phyloP scores from a whole-genome alignment of 2,113 vertebrate genomes.

The Maylandia zebra region DNA sequence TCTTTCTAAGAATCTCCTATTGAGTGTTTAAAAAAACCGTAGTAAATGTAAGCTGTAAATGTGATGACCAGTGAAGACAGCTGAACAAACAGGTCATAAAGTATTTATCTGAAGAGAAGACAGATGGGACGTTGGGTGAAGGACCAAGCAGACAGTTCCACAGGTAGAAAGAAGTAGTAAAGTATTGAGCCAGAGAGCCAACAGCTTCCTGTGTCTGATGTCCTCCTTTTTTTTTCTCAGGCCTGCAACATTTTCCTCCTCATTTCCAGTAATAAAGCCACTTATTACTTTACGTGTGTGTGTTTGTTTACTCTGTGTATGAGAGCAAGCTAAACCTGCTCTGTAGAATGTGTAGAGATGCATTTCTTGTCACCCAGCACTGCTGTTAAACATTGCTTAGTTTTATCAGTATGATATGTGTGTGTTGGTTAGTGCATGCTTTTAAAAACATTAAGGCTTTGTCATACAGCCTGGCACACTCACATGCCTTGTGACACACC shows the following conservation, averaged over 20 bases:
- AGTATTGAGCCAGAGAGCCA: neutral
- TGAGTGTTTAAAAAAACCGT: neutral
- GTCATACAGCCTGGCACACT: neutral
- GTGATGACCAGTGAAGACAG: constrained; percentile 55
- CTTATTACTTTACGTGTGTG: neutral
- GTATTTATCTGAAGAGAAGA: constrained; percentile 46
- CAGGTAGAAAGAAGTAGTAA: neutral
- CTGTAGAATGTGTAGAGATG: neutral
- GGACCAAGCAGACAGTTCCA: neutral
- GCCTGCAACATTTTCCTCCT: neutral
- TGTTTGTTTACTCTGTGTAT: neutral
- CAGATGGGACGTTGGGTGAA: neutral
- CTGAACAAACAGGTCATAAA: constrained; percentile 66
- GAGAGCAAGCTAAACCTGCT: constrained; percentile 32
- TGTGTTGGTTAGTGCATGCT: neutral
- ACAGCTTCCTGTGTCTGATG: neutral
- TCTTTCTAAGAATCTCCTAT: neutral
- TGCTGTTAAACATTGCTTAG: neutral
- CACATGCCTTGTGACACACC: neutral
- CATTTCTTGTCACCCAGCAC: neutral
- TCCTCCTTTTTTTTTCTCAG: neutral
- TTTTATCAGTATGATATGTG: neutral
- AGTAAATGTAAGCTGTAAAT: constrained; percentile 35
- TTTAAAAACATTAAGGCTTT: neutral
- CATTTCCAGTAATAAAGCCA: neutral